Evolutionary conservation across 2,797 vertebrate species (phyloP).

Genomic region (Aselliscus stoliczkanus): DNA sequence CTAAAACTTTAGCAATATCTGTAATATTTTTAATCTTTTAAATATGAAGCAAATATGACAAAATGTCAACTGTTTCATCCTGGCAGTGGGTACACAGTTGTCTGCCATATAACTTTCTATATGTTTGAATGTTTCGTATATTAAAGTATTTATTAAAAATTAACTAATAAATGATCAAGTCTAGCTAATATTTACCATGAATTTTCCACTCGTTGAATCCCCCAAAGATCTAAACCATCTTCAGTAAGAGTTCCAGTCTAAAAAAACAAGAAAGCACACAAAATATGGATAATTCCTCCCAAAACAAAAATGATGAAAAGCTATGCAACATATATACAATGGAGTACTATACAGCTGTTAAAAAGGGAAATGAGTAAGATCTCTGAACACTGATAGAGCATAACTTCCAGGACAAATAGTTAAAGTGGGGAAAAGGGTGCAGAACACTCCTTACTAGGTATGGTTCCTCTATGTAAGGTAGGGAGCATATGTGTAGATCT

Average conservation of each 20-base stretch:
- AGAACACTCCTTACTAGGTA: background rate
- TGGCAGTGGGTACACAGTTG: background rate
- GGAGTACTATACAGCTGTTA: background rate
- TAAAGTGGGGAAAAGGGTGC: background rate
- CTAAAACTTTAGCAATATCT: background rate
- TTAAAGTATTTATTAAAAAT: conserved; percentile 16
- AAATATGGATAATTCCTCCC: background rate
- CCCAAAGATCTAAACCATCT: conserved; percentile 97
- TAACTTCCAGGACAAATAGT: background rate
- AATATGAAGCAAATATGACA: background rate
- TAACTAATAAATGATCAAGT: background rate
- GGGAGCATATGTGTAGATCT: background rate
- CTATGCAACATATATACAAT: background rate
- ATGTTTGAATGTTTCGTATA: background rate
- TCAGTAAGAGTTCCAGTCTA: conserved; percentile 98
- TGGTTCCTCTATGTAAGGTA: background rate
- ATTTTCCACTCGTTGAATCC: conserved; percentile 92
- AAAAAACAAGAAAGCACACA: conserved; percentile 47
- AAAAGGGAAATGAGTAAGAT: background rate
- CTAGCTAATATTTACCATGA: conserved; percentile 83
- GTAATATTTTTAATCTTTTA: background rate
- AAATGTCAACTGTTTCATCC: background rate
- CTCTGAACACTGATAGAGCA: background rate
- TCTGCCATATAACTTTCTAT: background rate
- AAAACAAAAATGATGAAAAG: background rate